Conservation (phyloP, 2,888 invertebrate species). For the Drosophila tanythrix region DNA sequence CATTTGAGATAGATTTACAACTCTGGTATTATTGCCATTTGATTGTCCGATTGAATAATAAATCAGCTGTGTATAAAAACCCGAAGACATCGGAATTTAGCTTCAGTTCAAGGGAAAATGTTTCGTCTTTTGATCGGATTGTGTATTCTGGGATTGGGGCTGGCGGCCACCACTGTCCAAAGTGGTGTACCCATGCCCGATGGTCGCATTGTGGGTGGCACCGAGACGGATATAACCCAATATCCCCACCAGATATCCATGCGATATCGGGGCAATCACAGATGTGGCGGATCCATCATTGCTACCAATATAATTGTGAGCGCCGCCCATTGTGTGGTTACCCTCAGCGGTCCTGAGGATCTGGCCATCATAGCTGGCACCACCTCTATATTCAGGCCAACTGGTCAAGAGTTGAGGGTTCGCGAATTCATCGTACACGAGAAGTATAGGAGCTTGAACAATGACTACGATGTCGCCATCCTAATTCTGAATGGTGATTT, state of each 20-base stretch:
- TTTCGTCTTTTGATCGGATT: constrained; percentile 57
- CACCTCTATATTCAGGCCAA: constrained; percentile 43
- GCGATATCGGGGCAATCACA: constrained; percentile 71
- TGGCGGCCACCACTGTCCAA: constrained; percentile 41
- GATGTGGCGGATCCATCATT: constrained; percentile 78
- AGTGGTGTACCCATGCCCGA: constrained; percentile 61
- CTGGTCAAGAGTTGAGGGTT: constrained; percentile 84
- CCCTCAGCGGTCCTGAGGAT: constrained; percentile 25
- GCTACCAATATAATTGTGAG: constrained; percentile 59
- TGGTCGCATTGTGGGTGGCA: constrained; percentile 79
- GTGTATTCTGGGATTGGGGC: constrained; percentile 34
- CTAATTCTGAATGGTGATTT: constrained; percentile 86
- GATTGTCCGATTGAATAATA: constrained; percentile 13
- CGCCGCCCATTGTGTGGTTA: constrained; percentile 77
- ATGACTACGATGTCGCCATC: constrained; percentile 87
- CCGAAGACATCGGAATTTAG: background rate
- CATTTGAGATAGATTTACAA: constrained; percentile 35
- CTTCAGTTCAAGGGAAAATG: constrained; percentile 59
- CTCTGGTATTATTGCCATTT: constrained; percentile 21
- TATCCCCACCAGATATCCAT: constrained; percentile 81
- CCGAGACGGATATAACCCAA: constrained; percentile 48
- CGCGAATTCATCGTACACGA: constrained; percentile 86
- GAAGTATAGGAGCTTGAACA: constrained; percentile 86
- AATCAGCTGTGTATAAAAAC: constrained; percentile 35
- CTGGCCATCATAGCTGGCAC: constrained; percentile 76